Evolutionary conservation across 2,888 invertebrate species (phyloP), one percentile per base, ranked within the genome.

Genomic region (Dynastes hyllus): DNA sequence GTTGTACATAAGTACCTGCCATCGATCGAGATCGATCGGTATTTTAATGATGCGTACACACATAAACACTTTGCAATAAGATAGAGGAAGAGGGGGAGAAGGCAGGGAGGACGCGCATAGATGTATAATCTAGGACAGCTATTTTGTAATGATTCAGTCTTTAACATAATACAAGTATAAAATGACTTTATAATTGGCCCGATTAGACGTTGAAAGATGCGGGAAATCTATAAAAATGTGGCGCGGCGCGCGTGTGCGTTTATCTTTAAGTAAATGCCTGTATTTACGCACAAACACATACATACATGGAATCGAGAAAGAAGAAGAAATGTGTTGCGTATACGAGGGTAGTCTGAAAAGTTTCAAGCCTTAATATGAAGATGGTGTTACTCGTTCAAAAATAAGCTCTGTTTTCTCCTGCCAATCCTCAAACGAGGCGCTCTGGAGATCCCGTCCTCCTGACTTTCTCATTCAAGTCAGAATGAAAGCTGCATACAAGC

Each of bases 111-210:
- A 45, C 61, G 29, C 22, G 13, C 63, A 16, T 40, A 40, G 29
- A 50, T 29, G 45, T 58, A 58, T 58, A 58, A 75, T 61, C 61
- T 75, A 61, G 73, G 61, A 75, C 73, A 63, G 45, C 40, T 75
- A 75, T 75, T 61, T 75, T 61, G 73, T 61, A 75, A 75, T 75
- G 73, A 61, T 27, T 75, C 61, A 40, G 61, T 75, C 40, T 75
- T 75, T 45, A 40, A 75, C 16, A 13, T 61, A 75, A 75, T 22
- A 32, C 13, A 45, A 63, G 22, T 58, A 61, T 45, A 27, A 22
- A 45, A 55, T 61, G 22, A 75, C 55, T 75, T 61, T 75, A 75
- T 75, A 75, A 75, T 75, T 75, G 61, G 61, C 40, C 22, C 29
- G 61, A 61, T 40, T 75, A 27, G 45, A 61, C 32, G 37, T 32